These are phyloP conservation scores for Phyllopteryx taeniolatus DNA, from an alignment of 2,113 vertebrate genomes.

Conservation along the genomic window DNA sequence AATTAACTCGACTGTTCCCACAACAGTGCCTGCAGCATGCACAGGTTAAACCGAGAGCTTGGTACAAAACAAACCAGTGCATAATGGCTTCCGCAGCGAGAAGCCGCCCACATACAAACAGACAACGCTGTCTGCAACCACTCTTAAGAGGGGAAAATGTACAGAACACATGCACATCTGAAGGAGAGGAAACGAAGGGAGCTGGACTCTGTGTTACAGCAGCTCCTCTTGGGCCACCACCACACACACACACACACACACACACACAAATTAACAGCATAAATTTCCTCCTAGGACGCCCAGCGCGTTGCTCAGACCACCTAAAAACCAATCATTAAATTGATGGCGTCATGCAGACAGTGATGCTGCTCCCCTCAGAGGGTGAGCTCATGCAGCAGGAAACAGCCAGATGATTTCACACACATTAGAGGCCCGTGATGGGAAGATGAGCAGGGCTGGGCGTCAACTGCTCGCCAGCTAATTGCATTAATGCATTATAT, in stretches of 20 bases:
- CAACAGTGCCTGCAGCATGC: constrained; percentile 5
- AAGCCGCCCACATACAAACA: constrained; percentile 21
- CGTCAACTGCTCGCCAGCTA: constrained; percentile 14
- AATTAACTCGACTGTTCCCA: not conserved
- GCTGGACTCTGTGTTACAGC: not conserved
- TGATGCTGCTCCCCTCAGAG: constrained; percentile 15
- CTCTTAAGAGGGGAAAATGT: constrained; percentile 8
- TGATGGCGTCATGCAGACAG: constrained; percentile 36
- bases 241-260: constrained; percentile 2
- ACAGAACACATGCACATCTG: not conserved
- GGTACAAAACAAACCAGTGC: constrained; percentile 4
- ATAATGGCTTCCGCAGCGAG: constrained; percentile 19
- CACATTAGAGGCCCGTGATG: constrained; percentile 39
- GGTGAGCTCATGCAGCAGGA: constrained; percentile 44
- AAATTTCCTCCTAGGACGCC: constrained; percentile 32
- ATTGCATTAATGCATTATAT: constrained; percentile 38
- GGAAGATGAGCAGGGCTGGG: constrained; percentile 10
- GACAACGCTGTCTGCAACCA: not conserved
- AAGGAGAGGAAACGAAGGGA: constrained; percentile 12
- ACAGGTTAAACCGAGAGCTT: constrained; percentile 19
- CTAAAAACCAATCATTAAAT: constrained; percentile 52
- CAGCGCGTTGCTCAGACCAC: constrained; percentile 42
- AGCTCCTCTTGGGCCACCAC: too few species aligned
- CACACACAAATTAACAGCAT: constrained; percentile 37
- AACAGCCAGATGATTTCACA: constrained; percentile 47